Base-by-base conservation (phyloP, 2,888 invertebrate species). In the Parnassius glacialis region DNA sequence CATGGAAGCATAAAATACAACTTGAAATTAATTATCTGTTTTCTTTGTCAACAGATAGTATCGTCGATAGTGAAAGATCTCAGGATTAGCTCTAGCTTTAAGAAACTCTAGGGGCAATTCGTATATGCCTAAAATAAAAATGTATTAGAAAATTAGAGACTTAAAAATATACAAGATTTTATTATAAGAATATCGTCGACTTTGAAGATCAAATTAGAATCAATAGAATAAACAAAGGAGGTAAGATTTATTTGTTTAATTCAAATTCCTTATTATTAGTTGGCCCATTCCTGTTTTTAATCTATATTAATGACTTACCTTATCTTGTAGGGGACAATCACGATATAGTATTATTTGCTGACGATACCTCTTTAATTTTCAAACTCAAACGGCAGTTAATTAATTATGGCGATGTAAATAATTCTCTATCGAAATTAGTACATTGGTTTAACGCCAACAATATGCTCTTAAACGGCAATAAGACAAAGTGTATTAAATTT, bases 21-120 rank as follows among this genome's bases (percentile, higher is more conserved):
- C n/a, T n/a, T 20, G 9, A 10, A 52, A 12, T 51, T 50, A 41
- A 55, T 25, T 3, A 13, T 51, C 11, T 1, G 7, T 44, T 57
- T 55, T 50, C 10, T 48, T 85, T 81, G 81, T 79, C 68, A 52
- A 59, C 84, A 86, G 85, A 72, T 82, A 71, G 68, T 64, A 11
- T 67, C 72, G 62, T 67, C 71, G 61, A 69, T 68, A 64, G 52
- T 13, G 73, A 76, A 75, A 76, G 83, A 84, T 85, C 85, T 86
- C 86, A 81, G 68, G 75, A 69, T 71, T 79, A 83, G 78, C 75
- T 79, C 78, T 83, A 85, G 80, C 79, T 79, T 65, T 84, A 82
- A 81, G 77, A 67, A 78, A 78, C 74, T 71, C 75, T 84, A 84
- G 80, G 79, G 79, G 80, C 81, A 79, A 68, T 82, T 76, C 71